phyloP scores from a whole-genome alignment of 2,888 invertebrate genomes.

The Spisula subtruncata region DNA sequence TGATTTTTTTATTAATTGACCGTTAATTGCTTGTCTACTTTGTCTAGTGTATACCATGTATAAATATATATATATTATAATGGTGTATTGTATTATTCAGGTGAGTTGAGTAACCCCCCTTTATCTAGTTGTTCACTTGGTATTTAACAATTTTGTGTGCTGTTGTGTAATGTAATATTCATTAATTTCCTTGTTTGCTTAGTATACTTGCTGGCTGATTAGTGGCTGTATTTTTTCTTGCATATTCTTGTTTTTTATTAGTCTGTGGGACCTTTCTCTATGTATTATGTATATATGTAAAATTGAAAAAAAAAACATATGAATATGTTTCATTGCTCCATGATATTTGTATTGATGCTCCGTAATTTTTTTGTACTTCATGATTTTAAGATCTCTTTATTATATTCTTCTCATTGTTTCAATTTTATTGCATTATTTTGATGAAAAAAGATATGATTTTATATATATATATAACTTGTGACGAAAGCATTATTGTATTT shows the following conservation, averaged over 20 bases:
- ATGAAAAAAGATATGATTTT: slow-evolving; percentile 27
- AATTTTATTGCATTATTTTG: slow-evolving; percentile 31
- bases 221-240: slow-evolving; percentile 33
- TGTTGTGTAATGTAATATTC: slow-evolving; percentile 38
- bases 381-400: slow-evolving; percentile 46
- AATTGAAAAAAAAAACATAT: slow-evolving; percentile 53
- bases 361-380: slow-evolving; percentile 24
- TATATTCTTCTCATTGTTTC: slow-evolving; percentile 16
- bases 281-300: slow-evolving; percentile 56
- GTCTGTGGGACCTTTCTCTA: slow-evolving; percentile 66
- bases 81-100: slow-evolving; percentile 22
- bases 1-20: slow-evolving; percentile 27
- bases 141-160: slow-evolving; percentile 36
- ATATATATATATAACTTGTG: slow-evolving; percentile 30
- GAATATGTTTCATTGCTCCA: slow-evolving; percentile 72
- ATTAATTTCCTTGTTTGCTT: slow-evolving; percentile 39
- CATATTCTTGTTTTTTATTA: slow-evolving; percentile 53
- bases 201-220: not conserved
- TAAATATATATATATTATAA: slow-evolving; percentile 15
- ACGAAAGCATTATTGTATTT: slow-evolving; percentile 46
- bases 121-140: slow-evolving; percentile 17
- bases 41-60: not conserved
- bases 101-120: slow-evolving; percentile 22
- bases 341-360: slow-evolving; percentile 42
- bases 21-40: slow-evolving; percentile 24